These are phyloP conservation scores for Beaufortia kweichowensis DNA, from an alignment of 2,113 vertebrate genomes.

Conservation along the genomic window DNA sequence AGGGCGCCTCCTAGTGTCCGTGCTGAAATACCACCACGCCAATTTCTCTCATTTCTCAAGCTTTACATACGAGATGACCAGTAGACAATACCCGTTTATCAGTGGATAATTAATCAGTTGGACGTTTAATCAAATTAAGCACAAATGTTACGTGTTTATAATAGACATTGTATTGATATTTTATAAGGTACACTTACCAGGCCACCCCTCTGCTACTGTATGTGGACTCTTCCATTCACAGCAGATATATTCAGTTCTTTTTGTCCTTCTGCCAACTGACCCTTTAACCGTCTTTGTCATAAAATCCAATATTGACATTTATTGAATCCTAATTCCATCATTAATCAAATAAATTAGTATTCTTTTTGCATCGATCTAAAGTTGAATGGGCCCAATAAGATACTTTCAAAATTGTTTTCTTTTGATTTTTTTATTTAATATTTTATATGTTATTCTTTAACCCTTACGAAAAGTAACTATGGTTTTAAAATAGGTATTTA, in stretches of 20 bases:
- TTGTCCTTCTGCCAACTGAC: background rate
- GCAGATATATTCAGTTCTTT: slow-evolving; percentile 28
- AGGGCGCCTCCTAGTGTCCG: slow-evolving; percentile 45
- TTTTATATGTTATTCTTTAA: no score
- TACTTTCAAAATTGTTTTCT: background rate
- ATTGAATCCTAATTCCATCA: background rate
- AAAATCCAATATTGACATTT: slow-evolving; percentile 15
- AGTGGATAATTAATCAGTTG: no score
- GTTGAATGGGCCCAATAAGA: background rate
- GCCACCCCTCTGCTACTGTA: slow-evolving; percentile 22
- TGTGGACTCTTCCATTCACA: slow-evolving; percentile 50
- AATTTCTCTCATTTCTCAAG: background rate
- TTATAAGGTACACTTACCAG: background rate
- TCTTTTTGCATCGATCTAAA: background rate
- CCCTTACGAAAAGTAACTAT: no score
- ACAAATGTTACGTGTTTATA: background rate
- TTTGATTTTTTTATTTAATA: no score
- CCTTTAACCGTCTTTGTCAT: background rate
- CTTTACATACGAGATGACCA: background rate
- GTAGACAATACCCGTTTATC: background rate
- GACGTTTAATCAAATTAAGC: background rate
- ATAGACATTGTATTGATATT: background rate
- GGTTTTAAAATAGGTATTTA: no score
- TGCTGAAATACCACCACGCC: background rate
- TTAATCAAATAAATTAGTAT: background rate